Evolutionary conservation across 2,797 vertebrate genomes (phyloP).

Genomic region (Falco concolor): DNA sequence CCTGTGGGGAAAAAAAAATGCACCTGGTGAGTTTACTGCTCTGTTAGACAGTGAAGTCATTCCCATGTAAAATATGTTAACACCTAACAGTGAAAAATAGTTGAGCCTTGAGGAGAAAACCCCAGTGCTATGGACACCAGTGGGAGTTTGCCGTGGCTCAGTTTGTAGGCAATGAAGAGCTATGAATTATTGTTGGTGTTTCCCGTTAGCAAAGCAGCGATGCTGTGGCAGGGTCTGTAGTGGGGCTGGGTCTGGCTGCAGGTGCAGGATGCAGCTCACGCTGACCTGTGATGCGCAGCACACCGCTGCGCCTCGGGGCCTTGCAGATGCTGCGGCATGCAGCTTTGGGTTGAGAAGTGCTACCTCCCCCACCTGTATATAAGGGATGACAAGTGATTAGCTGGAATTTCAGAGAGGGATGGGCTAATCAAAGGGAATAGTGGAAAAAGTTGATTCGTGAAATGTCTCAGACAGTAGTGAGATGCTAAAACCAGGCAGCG

Average conservation of each 20-base stretch:
- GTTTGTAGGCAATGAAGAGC: background rate
- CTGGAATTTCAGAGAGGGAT: background rate
- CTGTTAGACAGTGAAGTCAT: background rate
- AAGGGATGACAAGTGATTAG: background rate
- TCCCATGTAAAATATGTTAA: background rate
- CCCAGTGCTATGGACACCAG: too few species aligned
- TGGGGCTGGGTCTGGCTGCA: background rate
- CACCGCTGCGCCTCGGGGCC: background rate
- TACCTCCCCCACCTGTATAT: background rate
- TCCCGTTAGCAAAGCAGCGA: background rate
- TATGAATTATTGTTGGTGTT: background rate
- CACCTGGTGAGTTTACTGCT: background rate
- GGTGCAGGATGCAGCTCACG: background rate
- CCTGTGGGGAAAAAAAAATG: too few species aligned
- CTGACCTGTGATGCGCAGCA: background rate
- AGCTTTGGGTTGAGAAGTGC: background rate
- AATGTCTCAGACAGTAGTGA: background rate
- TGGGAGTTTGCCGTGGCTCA: rapidly evolving
- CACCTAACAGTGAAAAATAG: background rate
- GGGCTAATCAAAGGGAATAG: background rate
- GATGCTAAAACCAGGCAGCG: background rate
- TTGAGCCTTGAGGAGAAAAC: background rate
- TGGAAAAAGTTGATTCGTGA: background rate
- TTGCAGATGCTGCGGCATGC: background rate
- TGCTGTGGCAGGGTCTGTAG: rapidly evolving